These are phyloP conservation scores for Hippopotamyrus pictus DNA, from an alignment of 2,797 vertebrate species.

Conservation along the genomic window DNA sequence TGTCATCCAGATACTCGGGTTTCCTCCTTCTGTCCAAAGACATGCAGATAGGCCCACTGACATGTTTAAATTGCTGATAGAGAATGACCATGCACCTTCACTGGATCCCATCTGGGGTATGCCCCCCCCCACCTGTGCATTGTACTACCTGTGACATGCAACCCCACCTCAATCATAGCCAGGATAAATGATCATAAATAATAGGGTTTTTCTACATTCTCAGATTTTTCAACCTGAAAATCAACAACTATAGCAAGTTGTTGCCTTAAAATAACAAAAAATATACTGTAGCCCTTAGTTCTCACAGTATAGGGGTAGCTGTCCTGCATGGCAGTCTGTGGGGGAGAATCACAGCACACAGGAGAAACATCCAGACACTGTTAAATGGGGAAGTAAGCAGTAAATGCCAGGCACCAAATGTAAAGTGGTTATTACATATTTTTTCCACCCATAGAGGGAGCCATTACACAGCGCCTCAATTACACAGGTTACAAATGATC, in stretches of 20 bases:
- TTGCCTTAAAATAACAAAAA: background rate
- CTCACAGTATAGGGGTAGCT: background rate
- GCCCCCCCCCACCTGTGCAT: background rate
- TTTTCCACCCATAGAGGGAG: conserved; percentile 6
- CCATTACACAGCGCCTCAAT: background rate
- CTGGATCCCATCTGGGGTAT: background rate
- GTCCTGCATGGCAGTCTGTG: background rate
- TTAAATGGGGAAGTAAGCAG: background rate
- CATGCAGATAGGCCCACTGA: background rate
- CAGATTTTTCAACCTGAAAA: background rate
- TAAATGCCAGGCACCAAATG: background rate
- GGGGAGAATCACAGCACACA: background rate
- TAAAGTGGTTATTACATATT: background rate
- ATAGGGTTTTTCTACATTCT: background rate
- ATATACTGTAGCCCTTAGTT: background rate
- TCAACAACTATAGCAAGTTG: background rate
- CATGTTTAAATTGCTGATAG: background rate
- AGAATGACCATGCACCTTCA: background rate
- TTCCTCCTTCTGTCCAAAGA: background rate
- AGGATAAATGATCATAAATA: background rate
- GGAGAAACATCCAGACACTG: background rate
- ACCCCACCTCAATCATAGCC: background rate
- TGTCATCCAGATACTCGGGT: background rate
- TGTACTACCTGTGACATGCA: background rate
- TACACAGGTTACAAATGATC: background rate